Evolutionary conservation across 23 tunicate genomes (phyloP), one percentile per base, ranked within the genome.

Genomic region (Pegea sp.): DNA sequence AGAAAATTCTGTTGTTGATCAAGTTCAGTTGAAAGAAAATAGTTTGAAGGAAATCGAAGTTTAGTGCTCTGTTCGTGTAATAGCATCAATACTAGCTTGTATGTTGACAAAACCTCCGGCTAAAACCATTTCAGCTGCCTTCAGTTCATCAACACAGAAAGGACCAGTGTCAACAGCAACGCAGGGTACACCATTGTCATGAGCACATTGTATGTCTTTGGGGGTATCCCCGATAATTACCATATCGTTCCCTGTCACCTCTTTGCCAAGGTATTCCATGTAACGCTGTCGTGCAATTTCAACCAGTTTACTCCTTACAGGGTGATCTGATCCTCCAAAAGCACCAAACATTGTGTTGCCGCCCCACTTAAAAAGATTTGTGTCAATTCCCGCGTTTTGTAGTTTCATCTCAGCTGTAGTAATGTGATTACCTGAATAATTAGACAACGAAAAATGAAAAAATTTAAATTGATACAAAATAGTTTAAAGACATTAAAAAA

Each of bases 321-420:
- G 76, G 50, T 72, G 68, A 56, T 81, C 93, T 3, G 78, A 72
- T 29, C 93, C 93, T 29, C 93, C 93, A 61, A 81, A 81, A 2
- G 93, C 93, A 16, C 93, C 93, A 44, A 81, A 42, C 0, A 72
- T 29, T 4, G 18, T 26, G 20, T 65, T 60, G 11, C 2, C 6
- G 8, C 30, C 54, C 18, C 33, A 4, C 28, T 34, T 42, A 42
- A 81, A 81, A 2, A 50, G 49, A 19, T 44, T 23, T 3, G 54
- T 29, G 22, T 65, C 56, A 49, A 81, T 42, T 25, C 69, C 71
- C 24, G 93, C 93, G 28, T 56, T 42, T 62, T 61, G 55, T 7
- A 81, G 64, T 42, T 81, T 81, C 19, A 81, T 26, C 60, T 53
- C 2, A 3, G 93, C 93, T 28, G 72, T 48, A 22, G 54, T 25